Evolutionary conservation across 2,888 invertebrate species (phyloP), one percentile per base, ranked within the genome.

Genomic region (Drepanosiphum platanoidis): DNA sequence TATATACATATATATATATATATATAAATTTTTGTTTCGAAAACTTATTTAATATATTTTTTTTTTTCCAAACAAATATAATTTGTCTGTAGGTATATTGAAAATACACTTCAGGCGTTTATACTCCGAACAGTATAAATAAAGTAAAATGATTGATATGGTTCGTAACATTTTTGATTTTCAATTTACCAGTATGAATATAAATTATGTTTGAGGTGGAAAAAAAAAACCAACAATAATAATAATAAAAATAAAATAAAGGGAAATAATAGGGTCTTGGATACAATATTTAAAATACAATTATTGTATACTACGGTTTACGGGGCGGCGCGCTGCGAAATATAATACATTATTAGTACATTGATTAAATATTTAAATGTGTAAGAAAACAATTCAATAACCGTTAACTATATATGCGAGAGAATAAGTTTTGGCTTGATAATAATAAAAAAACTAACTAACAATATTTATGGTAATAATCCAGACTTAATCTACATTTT

Each of bases 171-270:
- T 80, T 80, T 80, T 80, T 70, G 80, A 80, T 80, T 70, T 80
- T 80, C 70, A 70, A 80, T 80, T 80, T 70, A 70, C 34, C 34
- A 27, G 27, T 80, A 80, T 58, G 80, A 80, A 80, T 80, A 80
- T 80, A 68, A 80, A 80, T 68, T 34, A 80, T 70, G 34, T 68
- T 52, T 15, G 52, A 46, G 52, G 34, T 34, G 18, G 36, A 68
- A 39, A 22, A 58, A 32, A 36, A 66, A 30, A 72, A 30, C 11
- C 1, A 75, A 75, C 36, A 66, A 32, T n/a, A 66, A 66, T 42
- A 66, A 61, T 61, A 34, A 11, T 58, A n/a, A 58, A 32, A 66
- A 75, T 75, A 64, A 64, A 39, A 64, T 64, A 30, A 18, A 39
- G 39, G 3, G 61, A 64, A 58, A 39, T 66, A 27, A n/a, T 64